phyloP scores from a whole-genome alignment of 2,113 vertebrate species.

The Pardalotus punctatus region DNA sequence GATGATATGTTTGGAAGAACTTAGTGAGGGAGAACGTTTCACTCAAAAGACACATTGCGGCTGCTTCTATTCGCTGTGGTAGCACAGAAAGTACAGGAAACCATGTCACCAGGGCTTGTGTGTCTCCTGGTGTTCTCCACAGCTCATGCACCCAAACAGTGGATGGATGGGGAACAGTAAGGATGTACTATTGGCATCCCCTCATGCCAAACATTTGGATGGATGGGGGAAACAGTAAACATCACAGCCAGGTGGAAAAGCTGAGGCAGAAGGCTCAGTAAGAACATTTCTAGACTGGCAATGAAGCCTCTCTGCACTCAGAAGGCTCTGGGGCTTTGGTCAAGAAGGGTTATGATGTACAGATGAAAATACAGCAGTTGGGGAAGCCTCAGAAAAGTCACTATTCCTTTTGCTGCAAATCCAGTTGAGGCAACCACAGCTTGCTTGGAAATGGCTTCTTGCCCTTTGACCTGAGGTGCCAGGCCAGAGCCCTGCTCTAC shows the following conservation, averaged over 20 bases:
- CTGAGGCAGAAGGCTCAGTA: background rate
- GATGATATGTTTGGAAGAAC: background rate
- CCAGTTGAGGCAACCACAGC: rapidly evolving
- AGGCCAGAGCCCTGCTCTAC: background rate
- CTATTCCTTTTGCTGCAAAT: background rate
- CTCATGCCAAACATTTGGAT: too few species aligned
- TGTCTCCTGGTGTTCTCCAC: background rate
- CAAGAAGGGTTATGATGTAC: background rate
- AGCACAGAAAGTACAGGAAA: background rate
- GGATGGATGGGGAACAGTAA: too few species aligned
- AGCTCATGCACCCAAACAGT: background rate
- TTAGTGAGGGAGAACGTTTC: background rate
- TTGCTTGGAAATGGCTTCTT: rapidly evolving
- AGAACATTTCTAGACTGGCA: background rate
- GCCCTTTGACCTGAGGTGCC: background rate
- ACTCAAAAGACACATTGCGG: background rate
- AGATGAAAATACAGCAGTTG: background rate
- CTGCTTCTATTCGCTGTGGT: rapidly evolving
- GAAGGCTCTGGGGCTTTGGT: background rate
- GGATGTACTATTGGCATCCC: too few species aligned
- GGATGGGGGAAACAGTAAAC: too few species aligned
- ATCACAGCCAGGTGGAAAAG: background rate
- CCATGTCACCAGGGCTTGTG: rapidly evolving
- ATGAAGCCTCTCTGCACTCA: background rate
- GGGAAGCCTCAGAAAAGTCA: background rate